These are phyloP conservation scores for Xenus cinereus DNA, from an alignment of 2,113 vertebrate species.

Conservation along the genomic window DNA sequence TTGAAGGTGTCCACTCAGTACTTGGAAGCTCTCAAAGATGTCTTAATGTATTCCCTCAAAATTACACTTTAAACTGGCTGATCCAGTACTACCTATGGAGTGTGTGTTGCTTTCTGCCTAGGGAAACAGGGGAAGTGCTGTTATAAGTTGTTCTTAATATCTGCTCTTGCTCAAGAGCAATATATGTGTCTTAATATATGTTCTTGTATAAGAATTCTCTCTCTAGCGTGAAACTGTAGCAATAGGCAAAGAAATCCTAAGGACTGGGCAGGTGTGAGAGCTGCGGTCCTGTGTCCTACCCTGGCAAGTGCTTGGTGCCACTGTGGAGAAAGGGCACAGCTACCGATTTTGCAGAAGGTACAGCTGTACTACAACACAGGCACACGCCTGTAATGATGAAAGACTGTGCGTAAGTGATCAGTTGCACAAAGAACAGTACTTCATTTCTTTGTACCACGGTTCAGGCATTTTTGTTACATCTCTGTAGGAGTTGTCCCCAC, in stretches of 20 bases:
- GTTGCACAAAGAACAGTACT: not conserved
- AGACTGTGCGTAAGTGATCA: not conserved
- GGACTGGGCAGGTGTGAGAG: not conserved
- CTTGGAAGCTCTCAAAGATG: not conserved
- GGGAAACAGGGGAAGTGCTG: not conserved
- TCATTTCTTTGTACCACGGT: rapidly evolving
- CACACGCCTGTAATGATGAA: not conserved
- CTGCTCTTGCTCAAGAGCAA: not conserved
- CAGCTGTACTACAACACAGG: not conserved
- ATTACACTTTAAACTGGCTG: not conserved
- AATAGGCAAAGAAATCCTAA: not conserved
- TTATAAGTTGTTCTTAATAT: not conserved
- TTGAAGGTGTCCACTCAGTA: not conserved
- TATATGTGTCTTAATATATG: not conserved
- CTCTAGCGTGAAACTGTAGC: not conserved
- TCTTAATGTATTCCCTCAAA: not conserved
- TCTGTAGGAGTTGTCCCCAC: rapidly evolving
- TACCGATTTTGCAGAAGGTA: not conserved
- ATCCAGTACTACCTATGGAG: not conserved
- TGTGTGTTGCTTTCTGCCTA: not conserved
- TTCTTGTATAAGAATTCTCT: not conserved
- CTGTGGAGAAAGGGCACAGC: not conserved
- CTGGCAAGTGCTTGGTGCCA: not conserved
- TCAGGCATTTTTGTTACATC: not conserved
- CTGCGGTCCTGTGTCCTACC: not conserved